Evolutionary conservation across 2,113 vertebrate species (phyloP).

Genomic region (Piaya cayana): DNA sequence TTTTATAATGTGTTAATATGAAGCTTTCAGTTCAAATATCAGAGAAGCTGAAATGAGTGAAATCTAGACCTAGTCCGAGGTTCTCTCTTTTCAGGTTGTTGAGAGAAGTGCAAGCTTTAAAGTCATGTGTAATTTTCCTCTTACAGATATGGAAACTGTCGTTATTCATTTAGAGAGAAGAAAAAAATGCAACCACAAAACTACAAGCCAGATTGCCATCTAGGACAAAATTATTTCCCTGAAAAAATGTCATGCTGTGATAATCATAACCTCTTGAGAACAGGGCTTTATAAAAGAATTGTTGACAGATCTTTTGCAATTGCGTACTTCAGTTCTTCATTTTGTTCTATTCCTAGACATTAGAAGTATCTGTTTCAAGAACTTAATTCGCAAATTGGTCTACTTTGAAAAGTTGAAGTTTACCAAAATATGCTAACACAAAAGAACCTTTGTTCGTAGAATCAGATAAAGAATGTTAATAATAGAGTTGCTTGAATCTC

Average conservation of each 20-base stretch:
- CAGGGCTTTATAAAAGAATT: constrained; percentile 44
- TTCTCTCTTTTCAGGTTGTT: neutral
- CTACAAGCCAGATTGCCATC: constrained; percentile 2
- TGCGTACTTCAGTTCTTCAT: neutral
- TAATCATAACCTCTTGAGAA: constrained; percentile 47
- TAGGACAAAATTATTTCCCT: constrained; percentile 21
- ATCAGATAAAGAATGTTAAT: constrained; percentile 45
- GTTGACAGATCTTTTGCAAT: constrained; percentile 36
- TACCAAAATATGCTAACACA: constrained; percentile 23
- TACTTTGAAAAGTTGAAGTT: constrained; percentile 27
- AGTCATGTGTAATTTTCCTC: constrained; percentile 3
- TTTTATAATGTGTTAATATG: neutral
- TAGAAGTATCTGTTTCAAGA: constrained; percentile 64
- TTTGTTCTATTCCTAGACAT: constrained; percentile 37
- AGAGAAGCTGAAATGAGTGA: neutral
- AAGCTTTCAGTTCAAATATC: constrained; percentile 4
- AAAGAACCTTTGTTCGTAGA: constrained; percentile 36
- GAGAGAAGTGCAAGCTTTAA: constrained; percentile 1
- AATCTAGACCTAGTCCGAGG: neutral
- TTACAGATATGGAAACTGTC: neutral
- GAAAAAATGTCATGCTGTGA: constrained; percentile 41
- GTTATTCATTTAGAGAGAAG: constrained; percentile 20
- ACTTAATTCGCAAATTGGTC: constrained; percentile 52
- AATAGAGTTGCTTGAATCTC: neutral
- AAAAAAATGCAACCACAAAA: neutral